A percentile compares a stretch with the other conserved stretches of the same genome.
These are phyloP conservation scores for Microhierax caerulescens DNA, from an alignment of 2,797 vertebrate species.

Conservation along the genomic window DNA sequence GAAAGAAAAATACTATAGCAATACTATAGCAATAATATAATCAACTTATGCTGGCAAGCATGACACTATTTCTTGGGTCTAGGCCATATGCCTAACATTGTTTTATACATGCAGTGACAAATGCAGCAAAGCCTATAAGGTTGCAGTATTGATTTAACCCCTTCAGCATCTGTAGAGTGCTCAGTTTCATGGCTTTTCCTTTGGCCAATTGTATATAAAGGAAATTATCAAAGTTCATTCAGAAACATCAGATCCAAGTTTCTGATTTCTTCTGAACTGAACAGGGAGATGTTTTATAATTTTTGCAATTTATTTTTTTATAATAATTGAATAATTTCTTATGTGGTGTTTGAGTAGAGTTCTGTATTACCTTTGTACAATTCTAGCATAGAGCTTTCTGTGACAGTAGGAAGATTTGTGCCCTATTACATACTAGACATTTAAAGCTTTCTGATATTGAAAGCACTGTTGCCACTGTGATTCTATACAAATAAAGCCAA, in stretches of 20 bases:
- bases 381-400: background rate
- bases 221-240: background rate
- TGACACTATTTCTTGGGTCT: background rate
- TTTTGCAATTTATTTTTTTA: background rate
- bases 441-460: background rate
- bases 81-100: background rate
- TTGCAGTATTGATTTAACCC: background rate
- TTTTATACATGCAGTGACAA: background rate
- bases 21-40: background rate
- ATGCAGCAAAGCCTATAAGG: background rate
- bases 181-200: background rate
- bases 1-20: background rate
- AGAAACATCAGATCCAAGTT: background rate
- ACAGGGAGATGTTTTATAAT: background rate
- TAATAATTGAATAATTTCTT: background rate
- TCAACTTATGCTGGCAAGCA: background rate
- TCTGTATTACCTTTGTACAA: background rate
- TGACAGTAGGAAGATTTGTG: background rate
- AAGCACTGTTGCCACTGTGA: background rate
- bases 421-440: background rate
- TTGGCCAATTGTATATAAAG: background rate
- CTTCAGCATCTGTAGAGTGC: background rate
- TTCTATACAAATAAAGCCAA: background rate
- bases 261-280: background rate
- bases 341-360: background rate